Conservation (phyloP, 2,113 vertebrate genomes). For the Gavialis gangeticus region DNA sequence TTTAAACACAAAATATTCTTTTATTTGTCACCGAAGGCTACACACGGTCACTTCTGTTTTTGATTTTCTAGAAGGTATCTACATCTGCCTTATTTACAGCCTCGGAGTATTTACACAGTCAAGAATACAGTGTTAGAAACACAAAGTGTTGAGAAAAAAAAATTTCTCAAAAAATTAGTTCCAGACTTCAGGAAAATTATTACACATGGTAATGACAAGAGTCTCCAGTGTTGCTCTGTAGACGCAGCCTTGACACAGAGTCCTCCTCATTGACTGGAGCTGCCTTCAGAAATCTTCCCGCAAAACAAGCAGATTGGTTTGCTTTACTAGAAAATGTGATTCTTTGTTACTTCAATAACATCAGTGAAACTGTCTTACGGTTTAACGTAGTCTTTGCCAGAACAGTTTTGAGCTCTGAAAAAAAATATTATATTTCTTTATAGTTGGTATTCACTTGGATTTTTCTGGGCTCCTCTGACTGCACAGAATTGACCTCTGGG, state of each 20-base stretch:
- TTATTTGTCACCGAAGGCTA: slow-evolving; percentile 98
- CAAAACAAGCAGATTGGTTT: slow-evolving; percentile 54
- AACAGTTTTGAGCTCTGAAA: slow-evolving; percentile 25
- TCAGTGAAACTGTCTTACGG: background rate
- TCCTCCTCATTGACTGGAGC: slow-evolving; percentile 54
- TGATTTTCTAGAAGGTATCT: slow-evolving; percentile 94
- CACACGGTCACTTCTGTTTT: slow-evolving; percentile 90
- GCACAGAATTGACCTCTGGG: background rate
- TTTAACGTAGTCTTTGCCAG: slow-evolving; percentile 29
- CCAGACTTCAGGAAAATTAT: slow-evolving; percentile 84
- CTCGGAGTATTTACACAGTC: slow-evolving; percentile 93
- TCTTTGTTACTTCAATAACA: slow-evolving; percentile 49
- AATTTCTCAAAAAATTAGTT: slow-evolving; percentile 85
- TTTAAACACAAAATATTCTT: slow-evolving; percentile 99
- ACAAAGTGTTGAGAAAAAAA: slow-evolving; percentile 82
- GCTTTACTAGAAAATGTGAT: slow-evolving; percentile 62
- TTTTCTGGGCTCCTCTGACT: slow-evolving; percentile 30
- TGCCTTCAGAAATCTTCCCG: slow-evolving; percentile 69
- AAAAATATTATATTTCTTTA: background rate
- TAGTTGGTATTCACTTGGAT: background rate
- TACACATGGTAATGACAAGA: slow-evolving; percentile 82
- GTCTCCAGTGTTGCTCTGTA: slow-evolving; percentile 77
- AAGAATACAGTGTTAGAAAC: slow-evolving; percentile 93
- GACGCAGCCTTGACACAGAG: slow-evolving; percentile 73
- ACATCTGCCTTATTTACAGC: slow-evolving; percentile 99